Evolutionary conservation across 1,140 invertebrate genomes (phyloP).

Genomic region (Wiebesia pumilae): DNA sequence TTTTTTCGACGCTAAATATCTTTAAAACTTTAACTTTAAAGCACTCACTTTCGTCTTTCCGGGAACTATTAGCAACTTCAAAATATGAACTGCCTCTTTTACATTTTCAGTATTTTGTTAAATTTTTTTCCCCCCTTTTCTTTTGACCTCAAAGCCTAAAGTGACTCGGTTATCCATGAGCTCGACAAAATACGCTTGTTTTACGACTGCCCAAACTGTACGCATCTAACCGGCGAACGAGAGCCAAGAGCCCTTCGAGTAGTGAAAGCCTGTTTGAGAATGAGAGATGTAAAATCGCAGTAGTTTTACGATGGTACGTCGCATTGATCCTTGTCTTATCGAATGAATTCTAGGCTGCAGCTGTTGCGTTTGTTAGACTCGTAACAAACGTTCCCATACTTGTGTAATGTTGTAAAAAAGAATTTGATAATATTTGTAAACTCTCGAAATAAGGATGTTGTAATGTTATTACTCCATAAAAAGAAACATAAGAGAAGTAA

Average conservation of each 20-base stretch:
- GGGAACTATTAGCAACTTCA: not conserved
- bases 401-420: not conserved
- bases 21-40: not conserved
- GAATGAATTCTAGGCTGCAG: slow-evolving; percentile 35
- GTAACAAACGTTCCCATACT: not conserved
- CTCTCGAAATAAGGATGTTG: not conserved
- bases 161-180: slow-evolving; percentile 9
- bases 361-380: not conserved
- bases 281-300: slow-evolving; percentile 50
- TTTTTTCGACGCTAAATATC: not conserved
- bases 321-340: slow-evolving; percentile 15
- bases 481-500: not conserved
- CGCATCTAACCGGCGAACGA: slow-evolving; percentile 11
- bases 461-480: not conserved
- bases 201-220: not conserved
- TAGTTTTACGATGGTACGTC: slow-evolving; percentile 53
- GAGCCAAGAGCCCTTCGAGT: not conserved
- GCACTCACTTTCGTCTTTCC: not conserved
- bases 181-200: slow-evolving; percentile 15
- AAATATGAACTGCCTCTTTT: slow-evolving; percentile 13
- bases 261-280: not conserved
- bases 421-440: not conserved
- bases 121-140: not conserved
- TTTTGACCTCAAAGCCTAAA: not conserved
- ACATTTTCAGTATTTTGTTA: slow-evolving; percentile 15